Evolutionary conservation across 30 jellyfish, hydroid and myxozoan genomes (phyloP).

Genomic region (Aurelia sp.): DNA sequence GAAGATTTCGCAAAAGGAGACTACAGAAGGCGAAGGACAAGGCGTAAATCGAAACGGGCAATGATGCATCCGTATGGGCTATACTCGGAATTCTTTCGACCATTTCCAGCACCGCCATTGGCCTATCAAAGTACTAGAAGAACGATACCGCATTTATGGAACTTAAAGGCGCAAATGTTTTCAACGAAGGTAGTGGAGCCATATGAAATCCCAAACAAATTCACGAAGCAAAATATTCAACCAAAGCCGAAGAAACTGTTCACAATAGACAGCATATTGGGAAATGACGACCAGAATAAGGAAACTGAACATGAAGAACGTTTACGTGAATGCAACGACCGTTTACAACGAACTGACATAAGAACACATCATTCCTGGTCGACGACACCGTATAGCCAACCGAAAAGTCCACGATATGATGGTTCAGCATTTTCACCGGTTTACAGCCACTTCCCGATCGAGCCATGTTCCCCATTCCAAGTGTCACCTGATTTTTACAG

Average conservation of each 20-base stretch:
- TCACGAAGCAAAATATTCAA: neutral
- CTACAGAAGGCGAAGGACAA: constrained; percentile 85
- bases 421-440: constrained; percentile 53
- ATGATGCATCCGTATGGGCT: constrained; percentile 39
- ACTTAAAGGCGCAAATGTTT: neutral
- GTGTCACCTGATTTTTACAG: constrained; percentile 10
- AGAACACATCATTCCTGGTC: constrained; percentile 54
- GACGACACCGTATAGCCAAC: neutral
- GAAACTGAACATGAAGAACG: too few relatives aligned
- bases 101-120: constrained; percentile 11
- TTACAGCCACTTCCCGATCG: constrained; percentile 15
- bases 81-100: constrained; percentile 49
- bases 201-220: neutral
- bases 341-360: neutral
- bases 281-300: constrained; percentile 40
- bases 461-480: neutral
- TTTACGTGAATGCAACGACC: too few relatives aligned
- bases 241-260: constrained; percentile 48
- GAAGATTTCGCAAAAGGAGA: constrained; percentile 96
- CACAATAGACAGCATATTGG: constrained; percentile 72
- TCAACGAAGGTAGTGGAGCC: too few relatives aligned
- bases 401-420: constrained; percentile 41
- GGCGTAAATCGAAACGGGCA: constrained; percentile 62
- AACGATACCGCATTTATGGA: neutral
- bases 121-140: neutral